phyloP scores from a whole-genome alignment of 2,113 vertebrate genomes.

The Brachyhypopomus gauderio region DNA sequence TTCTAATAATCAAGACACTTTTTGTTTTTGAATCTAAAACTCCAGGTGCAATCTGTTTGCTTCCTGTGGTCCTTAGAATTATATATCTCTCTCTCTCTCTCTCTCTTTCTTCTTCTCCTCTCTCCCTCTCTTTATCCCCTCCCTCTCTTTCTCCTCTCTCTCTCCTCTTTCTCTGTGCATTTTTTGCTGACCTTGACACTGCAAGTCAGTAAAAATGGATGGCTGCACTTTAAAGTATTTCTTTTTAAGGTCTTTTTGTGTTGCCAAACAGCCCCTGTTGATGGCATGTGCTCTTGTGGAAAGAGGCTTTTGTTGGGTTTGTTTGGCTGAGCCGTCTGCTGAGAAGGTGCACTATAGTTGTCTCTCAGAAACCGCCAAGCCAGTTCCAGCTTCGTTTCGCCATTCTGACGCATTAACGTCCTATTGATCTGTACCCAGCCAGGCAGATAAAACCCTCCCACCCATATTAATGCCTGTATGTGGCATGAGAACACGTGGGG shows the following conservation, averaged over 20 bases:
- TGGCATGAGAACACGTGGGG: neutral
- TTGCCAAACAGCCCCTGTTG: neutral
- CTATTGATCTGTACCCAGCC: neutral
- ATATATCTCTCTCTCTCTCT: neutral
- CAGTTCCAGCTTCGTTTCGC: neutral
- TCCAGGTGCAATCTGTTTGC: neutral
- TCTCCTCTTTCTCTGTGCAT: neutral
- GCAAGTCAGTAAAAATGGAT: neutral
- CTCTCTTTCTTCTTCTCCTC: neutral
- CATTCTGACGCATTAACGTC: neutral
- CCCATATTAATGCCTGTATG: conserved; percentile 4
- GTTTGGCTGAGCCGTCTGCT: neutral
- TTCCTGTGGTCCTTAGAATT: neutral
- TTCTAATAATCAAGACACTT: neutral
- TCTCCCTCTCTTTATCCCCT: neutral
- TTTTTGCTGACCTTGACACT: neutral
- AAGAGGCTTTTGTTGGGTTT: neutral
- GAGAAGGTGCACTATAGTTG: neutral
- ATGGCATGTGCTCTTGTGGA: neutral
- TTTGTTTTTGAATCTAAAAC: conserved; percentile 1
- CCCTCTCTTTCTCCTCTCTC: neutral
- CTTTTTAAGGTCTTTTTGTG: neutral
- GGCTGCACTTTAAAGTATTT: neutral
- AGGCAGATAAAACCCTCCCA: neutral
- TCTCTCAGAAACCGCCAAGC: neutral